Evolutionary conservation across 1,140 invertebrate genomes (phyloP), one percentile per base, ranked within the genome.

Genomic region (Brachionus rotundiformis): DNA sequence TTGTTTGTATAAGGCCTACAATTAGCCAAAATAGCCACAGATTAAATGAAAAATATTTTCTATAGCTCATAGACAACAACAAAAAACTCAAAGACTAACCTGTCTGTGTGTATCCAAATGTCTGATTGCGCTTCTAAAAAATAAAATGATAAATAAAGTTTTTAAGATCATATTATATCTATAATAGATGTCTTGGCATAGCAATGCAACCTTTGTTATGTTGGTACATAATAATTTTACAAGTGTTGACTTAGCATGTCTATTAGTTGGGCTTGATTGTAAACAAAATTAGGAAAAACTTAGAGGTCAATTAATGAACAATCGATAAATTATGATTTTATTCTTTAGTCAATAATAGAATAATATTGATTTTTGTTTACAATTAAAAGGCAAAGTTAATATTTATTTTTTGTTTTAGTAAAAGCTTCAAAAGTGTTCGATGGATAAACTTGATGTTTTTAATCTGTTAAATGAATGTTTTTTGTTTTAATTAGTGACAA

Each of bases 251-350:
- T n/a, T n/a, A n/a, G n/a, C n/a, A n/a, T n/a, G n/a, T n/a, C n/a
- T n/a, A n/a, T n/a, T n/a, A n/a, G n/a, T n/a, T n/a, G n/a, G n/a
- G n/a, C n/a, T n/a, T n/a, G n/a, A n/a, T n/a, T n/a, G n/a, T n/a
- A n/a, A n/a, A n/a, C n/a, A n/a, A n/a, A n/a, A n/a, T n/a, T n/a
- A n/a, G 39, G n/a, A 41, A 3, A 10, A 13, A 41, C 11, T 41
- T 13, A 19, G n/a, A 54, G 19, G 47, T 16, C 47, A 54, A 25
- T 16, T 41, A 41, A 8, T 19, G 5, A 16, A 19, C 47, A 19
- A 54, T 54, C 47, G 47, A 54, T 54, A 54, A 54, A 54, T 54
- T 54, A 54, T 54, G 19, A 54, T 54, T 54, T 19, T n/a, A n/a
- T n/a, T 54, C 6, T 19, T 54, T 19, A 54, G 8, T 54, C 47